Percentiles rank a stretch among this genome's conserved stretches.
These are phyloP conservation scores for Megaptera novaeangliae DNA, from an alignment of 2,113 vertebrate species.

Conservation along the genomic window DNA sequence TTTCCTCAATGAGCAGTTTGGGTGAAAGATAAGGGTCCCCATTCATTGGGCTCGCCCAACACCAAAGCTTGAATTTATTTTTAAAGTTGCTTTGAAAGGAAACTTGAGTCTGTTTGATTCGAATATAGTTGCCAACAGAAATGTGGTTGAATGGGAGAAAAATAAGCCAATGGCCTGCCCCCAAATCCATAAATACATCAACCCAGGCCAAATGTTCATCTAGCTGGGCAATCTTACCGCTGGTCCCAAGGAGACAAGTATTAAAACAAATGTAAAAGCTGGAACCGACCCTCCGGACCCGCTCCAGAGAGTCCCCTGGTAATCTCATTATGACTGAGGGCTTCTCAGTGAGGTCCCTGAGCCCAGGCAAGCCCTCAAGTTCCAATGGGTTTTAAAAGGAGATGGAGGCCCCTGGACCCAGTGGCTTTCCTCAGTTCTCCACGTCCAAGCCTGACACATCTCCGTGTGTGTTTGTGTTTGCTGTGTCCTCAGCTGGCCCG, in stretches of 20 bases:
- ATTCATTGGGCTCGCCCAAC: background rate
- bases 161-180: constrained; percentile 35
- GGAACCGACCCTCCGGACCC: background rate
- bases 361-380: background rate
- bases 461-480: background rate
- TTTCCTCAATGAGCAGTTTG: background rate
- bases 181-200: constrained; percentile 50
- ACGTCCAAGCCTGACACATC: background rate
- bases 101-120: constrained; percentile 29
- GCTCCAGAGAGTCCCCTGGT: constrained; percentile 55
- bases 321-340: constrained; percentile 53
- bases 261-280: constrained; percentile 61
- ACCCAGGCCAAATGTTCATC: constrained; percentile 36
- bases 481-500: constrained; percentile 88
- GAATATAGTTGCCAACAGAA: constrained; percentile 37
- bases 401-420: background rate
- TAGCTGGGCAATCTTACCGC: constrained; percentile 32
- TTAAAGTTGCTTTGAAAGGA: constrained; percentile 40
- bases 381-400: background rate
- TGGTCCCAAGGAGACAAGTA: constrained; percentile 56
- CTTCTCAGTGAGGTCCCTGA: background rate
- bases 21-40: background rate
- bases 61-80: constrained; percentile 26
- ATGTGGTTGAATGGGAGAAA: constrained; percentile 62
- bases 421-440: background rate